Evolutionary conservation across 64 coral and sea anemone genomes (phyloP).

Genomic region (Dendrophyllia cribrosa): DNA sequence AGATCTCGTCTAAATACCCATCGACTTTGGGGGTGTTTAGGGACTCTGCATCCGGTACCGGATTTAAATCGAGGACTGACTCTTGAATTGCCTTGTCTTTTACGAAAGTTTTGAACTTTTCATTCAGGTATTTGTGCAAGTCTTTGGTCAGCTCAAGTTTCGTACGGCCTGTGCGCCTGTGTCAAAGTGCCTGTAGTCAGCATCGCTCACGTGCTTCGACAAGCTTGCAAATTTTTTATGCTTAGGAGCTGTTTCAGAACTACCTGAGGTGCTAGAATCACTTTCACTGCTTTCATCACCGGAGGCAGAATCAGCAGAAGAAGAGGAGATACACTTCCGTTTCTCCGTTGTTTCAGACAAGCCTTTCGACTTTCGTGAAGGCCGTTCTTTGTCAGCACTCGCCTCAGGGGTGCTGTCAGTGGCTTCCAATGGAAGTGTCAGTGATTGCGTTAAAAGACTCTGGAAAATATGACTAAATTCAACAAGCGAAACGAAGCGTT

Average conservation of each 20-base stretch:
- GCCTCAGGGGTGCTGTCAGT: too few relatives aligned
- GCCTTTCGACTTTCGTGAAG: too few relatives aligned
- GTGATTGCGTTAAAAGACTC: too few relatives aligned
- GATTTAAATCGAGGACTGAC: neutral
- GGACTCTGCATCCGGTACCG: neutral
- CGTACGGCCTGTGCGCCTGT: neutral
- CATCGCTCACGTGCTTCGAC: neutral
- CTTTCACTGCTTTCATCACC: too few relatives aligned
- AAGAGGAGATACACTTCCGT: too few relatives aligned
- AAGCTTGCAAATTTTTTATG: neutral
- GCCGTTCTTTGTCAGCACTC: too few relatives aligned
- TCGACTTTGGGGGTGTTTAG: neutral
- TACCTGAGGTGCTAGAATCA: neutral
- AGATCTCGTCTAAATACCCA: conserved; percentile 27
- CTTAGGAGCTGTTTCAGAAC: neutral
- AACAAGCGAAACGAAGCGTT: neutral
- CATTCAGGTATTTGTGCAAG: neutral
- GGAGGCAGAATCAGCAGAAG: too few relatives aligned
- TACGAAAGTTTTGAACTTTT: conserved; percentile 4
- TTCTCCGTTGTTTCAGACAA: too few relatives aligned
- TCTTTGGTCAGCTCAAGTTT: neutral
- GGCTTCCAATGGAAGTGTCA: too few relatives aligned
- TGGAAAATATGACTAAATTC: too few relatives aligned
- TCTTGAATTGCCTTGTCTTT: conserved; percentile 22
- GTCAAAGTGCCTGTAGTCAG: neutral